Evolutionary conservation across 1,140 invertebrate genomes (phyloP), one percentile per base, ranked within the genome.

Genomic region (Drosophila sulfurigaster): DNA sequence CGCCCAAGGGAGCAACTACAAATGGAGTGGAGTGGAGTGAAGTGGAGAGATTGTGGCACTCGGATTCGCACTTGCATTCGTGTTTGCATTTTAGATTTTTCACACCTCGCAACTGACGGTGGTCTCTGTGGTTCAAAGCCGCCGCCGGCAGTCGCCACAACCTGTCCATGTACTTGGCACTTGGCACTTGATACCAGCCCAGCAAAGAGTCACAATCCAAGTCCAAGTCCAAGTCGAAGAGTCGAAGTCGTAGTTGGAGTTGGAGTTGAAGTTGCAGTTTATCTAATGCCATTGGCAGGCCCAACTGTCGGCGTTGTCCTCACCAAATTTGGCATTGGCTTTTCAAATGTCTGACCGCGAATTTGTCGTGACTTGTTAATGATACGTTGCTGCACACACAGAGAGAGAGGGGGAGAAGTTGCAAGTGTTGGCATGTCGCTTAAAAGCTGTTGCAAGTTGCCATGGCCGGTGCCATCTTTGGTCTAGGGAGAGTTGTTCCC

Each of bases 81-180:
- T 89, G 85, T 89, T 89, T 89, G 85, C 85, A 89, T 89, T 89
- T 89, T 89, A 89, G 85, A 89, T 89, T 89, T 89, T 89, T 89
- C 85, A 89, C 85, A 89, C 85, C 85, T 85, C 56, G 68, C 52
- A 32, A 46, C 46, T 56, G 70, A 64, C 70, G 85, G 85, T 81
- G 78, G 85, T 88, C 85, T 68, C 54, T 57, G 15, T 28, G 43
- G 78, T 89, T 89, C 86, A 89, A 89, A 88, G 86, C 78, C 46
- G 73, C 85, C 85, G 85, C 86, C 81, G 71, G 85, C 79, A 79
- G 77, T 58, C 48, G 60, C 72, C 78, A 85, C 78, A 85, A 85
- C 81, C 71, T 89, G 83, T 85, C 78, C 75, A 68, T 73, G 78
- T 76, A 59, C 73, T 69, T 79, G 85, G 70, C 85, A 90, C 81